A percentile compares a stretch with the other conserved stretches of the same genome.
phyloP scores from a whole-genome alignment of 2,113 vertebrate species.

The Bostrychus sinensis region DNA sequence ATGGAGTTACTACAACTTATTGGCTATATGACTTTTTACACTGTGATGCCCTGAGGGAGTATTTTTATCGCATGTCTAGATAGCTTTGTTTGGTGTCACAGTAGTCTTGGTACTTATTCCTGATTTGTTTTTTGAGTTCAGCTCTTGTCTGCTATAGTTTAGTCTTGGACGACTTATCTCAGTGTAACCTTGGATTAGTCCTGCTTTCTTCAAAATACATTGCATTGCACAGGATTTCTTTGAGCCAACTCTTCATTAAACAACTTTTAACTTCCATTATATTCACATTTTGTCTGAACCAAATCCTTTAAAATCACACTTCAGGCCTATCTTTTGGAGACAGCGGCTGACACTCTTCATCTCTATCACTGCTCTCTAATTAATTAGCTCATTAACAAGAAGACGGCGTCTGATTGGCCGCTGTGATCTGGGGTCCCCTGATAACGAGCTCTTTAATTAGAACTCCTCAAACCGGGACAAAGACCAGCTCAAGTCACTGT shows the following conservation, averaged over 20 bases:
- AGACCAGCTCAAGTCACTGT: not conserved
- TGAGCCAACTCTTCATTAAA: no score
- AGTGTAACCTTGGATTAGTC: not conserved
- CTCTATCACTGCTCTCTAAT: not conserved
- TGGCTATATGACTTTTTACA: no score
- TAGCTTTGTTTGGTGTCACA: not conserved
- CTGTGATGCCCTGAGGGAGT: no score
- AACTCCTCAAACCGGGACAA: not conserved
- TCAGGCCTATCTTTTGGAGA: not conserved
- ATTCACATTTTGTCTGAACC: not conserved
- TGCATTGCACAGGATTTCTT: no score
- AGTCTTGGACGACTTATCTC: not conserved
- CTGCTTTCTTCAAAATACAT: not conserved
- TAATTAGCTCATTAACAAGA: constrained; percentile 4
- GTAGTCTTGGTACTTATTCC: not conserved
- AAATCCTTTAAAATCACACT: not conserved
- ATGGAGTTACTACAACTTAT: no score
- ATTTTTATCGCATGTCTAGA: no score
- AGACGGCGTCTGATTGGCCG: not conserved
- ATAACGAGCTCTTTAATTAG: constrained; percentile 11
- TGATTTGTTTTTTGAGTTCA: not conserved
- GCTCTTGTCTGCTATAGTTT: not conserved
- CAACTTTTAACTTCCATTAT: no score
- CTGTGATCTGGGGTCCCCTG: constrained; percentile 5
- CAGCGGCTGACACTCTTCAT: not conserved